Evolutionary conservation across 1,140 invertebrate species (phyloP), one percentile per base, ranked within the genome.

Genomic region (Drosophila mauritiana): DNA sequence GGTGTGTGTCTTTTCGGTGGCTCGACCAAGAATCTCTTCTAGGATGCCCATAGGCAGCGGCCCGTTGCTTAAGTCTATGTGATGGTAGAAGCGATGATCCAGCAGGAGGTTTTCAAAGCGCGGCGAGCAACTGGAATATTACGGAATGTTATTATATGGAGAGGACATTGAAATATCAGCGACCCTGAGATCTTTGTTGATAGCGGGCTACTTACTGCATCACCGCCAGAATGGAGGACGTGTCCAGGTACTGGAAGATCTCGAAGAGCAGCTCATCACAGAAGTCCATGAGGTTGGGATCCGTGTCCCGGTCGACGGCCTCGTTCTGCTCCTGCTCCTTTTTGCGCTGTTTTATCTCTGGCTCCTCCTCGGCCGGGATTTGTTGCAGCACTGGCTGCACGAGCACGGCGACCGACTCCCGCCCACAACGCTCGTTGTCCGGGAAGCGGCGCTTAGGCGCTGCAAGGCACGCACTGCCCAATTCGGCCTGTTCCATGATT

Each of bases 211-310:
- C 82, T 93, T 78, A 94, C 94, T 92, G 92, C 67, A 92, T 93
- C 53, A 94, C 37, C 43, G 93, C 83, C 82, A 93, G 73, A 6
- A 94, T 91, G 77, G 94, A 93, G 55, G 92, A 90, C 2, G 93
- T 92, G 73, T 92, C 77, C 37, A 94, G 75, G 86, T 92, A 92
- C 65, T 93, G 93, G 49, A 94, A 92, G 70, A 94, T 94, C 73
- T 94, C 92, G 58, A 93, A 86, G 13, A 94, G 81, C 37, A 94
- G 80, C 82, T 94, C 94, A 75, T 94, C 93, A 7, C 93, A 93
- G 51, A 94, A 92, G 22, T 68, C 58, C 11, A 80, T 57, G 53
- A 92, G 53, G 25, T 67, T 68, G 34, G 42, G 49, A 7, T 58
- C 37, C 15, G 54, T 27, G 13, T 54, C 40, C 12, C 46, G 27